phyloP scores from a whole-genome alignment of 2,888 invertebrate genomes.

The Stenolophus ochropezus region DNA sequence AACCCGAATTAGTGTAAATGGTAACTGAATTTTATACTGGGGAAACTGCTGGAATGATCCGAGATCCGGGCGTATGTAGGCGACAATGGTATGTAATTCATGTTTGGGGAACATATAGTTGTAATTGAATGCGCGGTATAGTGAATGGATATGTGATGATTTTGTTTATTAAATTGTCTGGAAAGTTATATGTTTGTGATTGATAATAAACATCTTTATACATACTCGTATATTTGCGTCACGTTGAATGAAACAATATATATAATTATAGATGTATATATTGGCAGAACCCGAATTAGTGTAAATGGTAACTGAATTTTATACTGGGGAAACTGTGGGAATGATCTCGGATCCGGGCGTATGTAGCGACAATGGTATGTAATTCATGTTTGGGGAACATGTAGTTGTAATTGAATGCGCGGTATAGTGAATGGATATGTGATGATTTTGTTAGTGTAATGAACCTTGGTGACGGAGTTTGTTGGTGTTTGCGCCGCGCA shows the following conservation, averaged over 20 bases:
- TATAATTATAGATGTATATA: no score
- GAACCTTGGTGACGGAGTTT: conserved; percentile 10
- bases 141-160: conserved; percentile 9
- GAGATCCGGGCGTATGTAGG: background rate
- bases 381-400: background rate
- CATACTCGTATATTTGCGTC: no score
- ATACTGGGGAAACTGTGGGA: background rate
- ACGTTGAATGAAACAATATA: no score
- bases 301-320: background rate
- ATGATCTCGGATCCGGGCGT: background rate
- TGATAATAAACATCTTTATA: no score
- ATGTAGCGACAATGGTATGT: background rate
- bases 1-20: no score
- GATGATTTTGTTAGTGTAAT: conserved; percentile 18
- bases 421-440: background rate
- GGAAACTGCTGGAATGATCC: background rate
- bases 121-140: background rate
- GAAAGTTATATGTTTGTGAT: no score
- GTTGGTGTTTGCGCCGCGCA: background rate
- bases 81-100: background rate
- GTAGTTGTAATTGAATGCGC: background rate
- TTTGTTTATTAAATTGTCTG: no score
- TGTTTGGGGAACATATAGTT: background rate
- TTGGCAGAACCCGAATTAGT: no score
- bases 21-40: background rate